Evolutionary conservation across 2,113 vertebrate species (phyloP).

Genomic region (Callipepla californica): DNA sequence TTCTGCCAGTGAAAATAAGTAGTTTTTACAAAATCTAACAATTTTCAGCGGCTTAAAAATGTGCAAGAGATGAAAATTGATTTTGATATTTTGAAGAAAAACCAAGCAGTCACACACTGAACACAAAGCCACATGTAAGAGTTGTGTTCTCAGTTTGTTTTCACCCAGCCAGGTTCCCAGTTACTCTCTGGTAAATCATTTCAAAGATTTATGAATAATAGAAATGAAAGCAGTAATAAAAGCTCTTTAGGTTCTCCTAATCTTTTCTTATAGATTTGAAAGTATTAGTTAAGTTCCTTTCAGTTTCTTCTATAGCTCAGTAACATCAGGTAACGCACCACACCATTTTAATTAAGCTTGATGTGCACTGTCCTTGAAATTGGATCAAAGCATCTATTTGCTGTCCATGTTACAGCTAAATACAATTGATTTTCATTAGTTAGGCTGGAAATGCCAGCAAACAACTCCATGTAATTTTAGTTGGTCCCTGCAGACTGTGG

Average conservation of each 20-base stretch:
- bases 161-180: background rate
- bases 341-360: slow-evolving; percentile 49
- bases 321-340: background rate
- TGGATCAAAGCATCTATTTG: slow-evolving; percentile 39
- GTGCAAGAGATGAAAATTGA: background rate
- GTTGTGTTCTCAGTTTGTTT: background rate
- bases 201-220: background rate
- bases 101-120: background rate
- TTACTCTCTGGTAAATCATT: background rate
- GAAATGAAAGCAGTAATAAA: background rate
- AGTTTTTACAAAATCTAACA: background rate
- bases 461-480: background rate
- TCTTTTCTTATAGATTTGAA: background rate
- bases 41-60: background rate
- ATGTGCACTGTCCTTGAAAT: slow-evolving; percentile 53
- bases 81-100: background rate
- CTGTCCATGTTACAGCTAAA: background rate
- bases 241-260: background rate
- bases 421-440: slow-evolving; percentile 56
- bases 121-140: background rate
- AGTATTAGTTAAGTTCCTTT: background rate
- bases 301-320: background rate
- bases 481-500: background rate
- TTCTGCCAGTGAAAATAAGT: background rate
- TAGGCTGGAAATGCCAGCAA: slow-evolving; percentile 26